Evolutionary conservation across 2,888 invertebrate genomes (phyloP), one percentile per base, ranked within the genome.

Genomic region (Drosophila tripunctata): DNA sequence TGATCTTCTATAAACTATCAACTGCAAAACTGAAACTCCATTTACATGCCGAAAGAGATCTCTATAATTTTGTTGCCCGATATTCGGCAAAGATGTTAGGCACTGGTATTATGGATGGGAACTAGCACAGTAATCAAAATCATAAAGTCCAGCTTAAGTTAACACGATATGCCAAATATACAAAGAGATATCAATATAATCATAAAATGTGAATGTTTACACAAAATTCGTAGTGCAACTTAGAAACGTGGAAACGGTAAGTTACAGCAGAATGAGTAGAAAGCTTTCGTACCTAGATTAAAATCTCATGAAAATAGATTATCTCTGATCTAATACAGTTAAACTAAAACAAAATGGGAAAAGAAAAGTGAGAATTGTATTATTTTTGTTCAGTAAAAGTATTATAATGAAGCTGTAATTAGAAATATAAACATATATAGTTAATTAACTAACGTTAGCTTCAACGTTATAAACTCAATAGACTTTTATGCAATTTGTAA

Each of bases 1-100:
- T 85, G 80, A 81, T 81, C 78, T 81, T 71, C 81, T 80, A 71
- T 67, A 80, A 73, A 83, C 70, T 33, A 67, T 57, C 63, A 68
- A 57, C 62, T 43, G 52, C 55, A 56, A 43, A 68, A 60, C 50
- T 45, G 30, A 62, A 67, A 33, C 38, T 35, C 33, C 55, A 73
- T 73, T 61, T 52, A 58, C 58, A 76, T 71, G 12, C 60, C n/a
- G n/a, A 21, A 17, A 14, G 40, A 54, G 51, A 48, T 58, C 70
- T 70, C 65, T 58, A 69, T 70, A 69, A 75, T 73, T 73, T 75
- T 56, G 60, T 45, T 48, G 60, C 72, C 73, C 74, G 72, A 73
- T 67, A 72, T 72, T 72, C 40, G 73, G 44, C 54, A 55, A 41
- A 22, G 31, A 45, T 45, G 45, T 14, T 45, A 51, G 44, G 31